Evolutionary conservation across 2,113 vertebrate genomes (phyloP), one percentile per base, ranked within the genome.

Genomic region (Lycocorax pyrrhopterus): DNA sequence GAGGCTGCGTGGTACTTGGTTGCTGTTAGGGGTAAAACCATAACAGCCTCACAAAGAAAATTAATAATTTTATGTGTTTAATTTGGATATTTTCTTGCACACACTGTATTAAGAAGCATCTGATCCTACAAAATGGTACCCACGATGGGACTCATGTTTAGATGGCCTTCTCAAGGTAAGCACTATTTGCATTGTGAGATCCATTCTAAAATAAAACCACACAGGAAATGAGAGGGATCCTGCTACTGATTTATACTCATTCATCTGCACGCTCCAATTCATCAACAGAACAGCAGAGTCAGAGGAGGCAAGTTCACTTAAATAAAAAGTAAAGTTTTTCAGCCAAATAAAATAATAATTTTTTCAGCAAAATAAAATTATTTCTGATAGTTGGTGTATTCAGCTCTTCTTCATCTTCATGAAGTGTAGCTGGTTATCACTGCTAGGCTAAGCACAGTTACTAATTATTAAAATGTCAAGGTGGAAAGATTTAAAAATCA

Each of bases 61-160:
- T 90, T 55, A 95, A 96, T 80, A 1, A 19, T 89, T 88, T 95
- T 72, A 63, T 84, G 20, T 90, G 81, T 94, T 97, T 91, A 92
- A 62, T 94, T 77, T 85, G 87, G 73, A 46, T 92, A 60, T 87
- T 96, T 93, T 93, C 93, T 90, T 97, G 83, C 78, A 89, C 59
- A 96, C 60, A 89, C 43, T 56, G 52, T 79, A 89, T 84, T 96
- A 96, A 47, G 69, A 97, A 96, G 81, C 90, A 96, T 55, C 18
- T 49, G 47, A 79, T 77, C 18, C 51, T 73, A 49, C 9, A 87
- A 89, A 93, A 76, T 29, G 3, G 69, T 41, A 47, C 19, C 16
- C 10, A 32, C 0, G 1, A 49, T 22, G 39, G 21, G 39, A 60
- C 6, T 87, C 27, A 18, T 14, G 13, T 82, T 60, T 47, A 74